A percentile compares a stretch with the other conserved stretches of the same genome.
Evolutionary conservation across 1,140 invertebrate genomes (phyloP).

Genomic region (Hesperophylax magnus): DNA sequence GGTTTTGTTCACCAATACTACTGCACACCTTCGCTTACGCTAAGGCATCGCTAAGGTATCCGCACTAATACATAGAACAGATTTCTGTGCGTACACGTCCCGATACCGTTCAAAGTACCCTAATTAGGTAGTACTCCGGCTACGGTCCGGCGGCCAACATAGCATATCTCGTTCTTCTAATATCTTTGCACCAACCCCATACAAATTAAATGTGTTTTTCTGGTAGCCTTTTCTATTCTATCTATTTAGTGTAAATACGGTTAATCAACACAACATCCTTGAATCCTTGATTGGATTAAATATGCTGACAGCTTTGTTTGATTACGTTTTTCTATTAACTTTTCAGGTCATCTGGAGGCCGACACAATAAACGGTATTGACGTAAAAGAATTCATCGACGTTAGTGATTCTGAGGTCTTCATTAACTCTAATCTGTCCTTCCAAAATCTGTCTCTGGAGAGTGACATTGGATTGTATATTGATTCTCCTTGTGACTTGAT

Average conservation of each 20-base stretch:
- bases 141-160: too few species aligned
- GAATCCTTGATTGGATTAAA: too few species aligned
- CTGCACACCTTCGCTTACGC: too few species aligned
- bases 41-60: too few species aligned
- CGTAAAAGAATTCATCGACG: slow-evolving; percentile 38
- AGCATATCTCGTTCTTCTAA: too few species aligned
- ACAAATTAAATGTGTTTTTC: too few species aligned
- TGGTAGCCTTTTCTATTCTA: not conserved
- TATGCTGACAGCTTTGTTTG: not conserved
- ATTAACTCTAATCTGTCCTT: slow-evolving; percentile 39
- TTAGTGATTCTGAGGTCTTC: slow-evolving; percentile 6
- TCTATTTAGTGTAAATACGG: not conserved
- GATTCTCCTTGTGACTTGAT: slow-evolving; percentile 37
- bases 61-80: too few species aligned
- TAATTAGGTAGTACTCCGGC: too few species aligned
- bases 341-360: slow-evolving; percentile 29
- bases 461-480: not conserved
- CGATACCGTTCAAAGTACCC: too few species aligned
- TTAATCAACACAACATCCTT: not conserved
- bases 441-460: slow-evolving; percentile 43
- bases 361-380: slow-evolving; percentile 40
- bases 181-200: too few species aligned
- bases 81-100: too few species aligned
- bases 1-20: too few species aligned
- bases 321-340: not conserved